Evolutionary conservation across 2,888 invertebrate genomes (phyloP).

Genomic region (Scaptomyza caliginosa): DNA sequence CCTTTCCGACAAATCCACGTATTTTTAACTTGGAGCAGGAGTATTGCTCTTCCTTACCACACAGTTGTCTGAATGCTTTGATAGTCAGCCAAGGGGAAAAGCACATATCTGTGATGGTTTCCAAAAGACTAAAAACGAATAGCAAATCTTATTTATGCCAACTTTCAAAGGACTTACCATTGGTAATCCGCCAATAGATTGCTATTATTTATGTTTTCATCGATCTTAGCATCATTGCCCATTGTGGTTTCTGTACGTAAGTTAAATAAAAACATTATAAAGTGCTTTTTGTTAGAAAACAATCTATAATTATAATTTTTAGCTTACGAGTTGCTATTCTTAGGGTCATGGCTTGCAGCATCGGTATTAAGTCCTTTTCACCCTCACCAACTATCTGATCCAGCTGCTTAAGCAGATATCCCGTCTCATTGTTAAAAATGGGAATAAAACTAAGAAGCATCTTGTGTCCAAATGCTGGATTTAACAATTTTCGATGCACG

Average conservation of each 20-base stretch:
- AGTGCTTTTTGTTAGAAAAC: too few species aligned
- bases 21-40: slow-evolving; percentile 66
- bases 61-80: slow-evolving; percentile 56
- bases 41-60: slow-evolving; percentile 63
- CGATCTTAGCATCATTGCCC: slow-evolving; percentile 71
- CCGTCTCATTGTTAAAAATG: slow-evolving; percentile 75
- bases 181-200: slow-evolving; percentile 73
- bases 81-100: slow-evolving; percentile 79
- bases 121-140: slow-evolving; percentile 68
- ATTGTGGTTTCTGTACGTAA: slow-evolving; percentile 83
- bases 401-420: slow-evolving; percentile 54
- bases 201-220: slow-evolving; percentile 42
- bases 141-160: slow-evolving; percentile 19
- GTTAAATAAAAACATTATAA: too few species aligned
- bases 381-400: slow-evolving; percentile 46
- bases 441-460: slow-evolving; percentile 80
- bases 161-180: slow-evolving; percentile 57
- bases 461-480: slow-evolving; percentile 81
- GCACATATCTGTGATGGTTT: slow-evolving; percentile 80
- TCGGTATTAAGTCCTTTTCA: slow-evolving; percentile 65
- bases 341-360: slow-evolving; percentile 76
- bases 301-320: too few species aligned
- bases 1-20: slow-evolving; percentile 72
- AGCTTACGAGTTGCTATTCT: slow-evolving; percentile 79
- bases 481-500: slow-evolving; percentile 78